Base-by-base conservation (phyloP, 2,113 vertebrate genomes). In the Lagopus muta region DNA sequence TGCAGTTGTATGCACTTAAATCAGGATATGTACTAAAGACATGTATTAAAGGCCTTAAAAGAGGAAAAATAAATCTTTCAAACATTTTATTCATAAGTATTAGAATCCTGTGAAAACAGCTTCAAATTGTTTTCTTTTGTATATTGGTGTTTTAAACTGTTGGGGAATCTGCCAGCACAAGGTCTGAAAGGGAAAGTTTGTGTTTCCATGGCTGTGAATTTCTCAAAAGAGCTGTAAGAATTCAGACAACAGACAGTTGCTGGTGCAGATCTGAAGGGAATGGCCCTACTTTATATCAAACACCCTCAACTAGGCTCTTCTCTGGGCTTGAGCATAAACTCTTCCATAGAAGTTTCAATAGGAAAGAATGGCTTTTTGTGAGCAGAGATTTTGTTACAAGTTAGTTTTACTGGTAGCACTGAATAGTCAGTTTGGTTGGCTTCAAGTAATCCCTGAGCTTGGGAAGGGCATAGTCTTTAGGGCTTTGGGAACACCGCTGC, bases 71-170 rank as follows among this genome's bases (percentile, higher is more conserved):
- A 43, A 77, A 72, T 32, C 16, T 75, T 87, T 43, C 43, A 64
- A 72, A n/a, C 74, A 92, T 61, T 92, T 90, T 80, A 61, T 83
- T 93, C 20, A 30, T 43, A 22, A 60, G 13, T 85, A 82, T 94
- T 65, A 72, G 38, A 52, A 90, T 70, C 15, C 48, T 65, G 36
- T 81, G 54, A 65, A 92, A 92, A 40, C 9, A 36, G 18, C 22
- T 93, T 94, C 54, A 65, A n/a, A 60, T 67, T 34, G 21, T 66
- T 83, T 71, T 88, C 47, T 90, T 83, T 58, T 1, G 0, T n/a
- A 7, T 57, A n/a, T n/a, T 69, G 32, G 38, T 48, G 5, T 36
- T 61, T 90, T 57, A 75, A 81, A 36, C 71, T 84, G 17, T 21
- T 30, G 64, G 48, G n/a, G 30, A 75, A 84, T 58, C 32, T 88